These are phyloP conservation scores for Spinibarbus caldwelli DNA, from an alignment of 2,797 vertebrate species.

Conservation along the genomic window DNA sequence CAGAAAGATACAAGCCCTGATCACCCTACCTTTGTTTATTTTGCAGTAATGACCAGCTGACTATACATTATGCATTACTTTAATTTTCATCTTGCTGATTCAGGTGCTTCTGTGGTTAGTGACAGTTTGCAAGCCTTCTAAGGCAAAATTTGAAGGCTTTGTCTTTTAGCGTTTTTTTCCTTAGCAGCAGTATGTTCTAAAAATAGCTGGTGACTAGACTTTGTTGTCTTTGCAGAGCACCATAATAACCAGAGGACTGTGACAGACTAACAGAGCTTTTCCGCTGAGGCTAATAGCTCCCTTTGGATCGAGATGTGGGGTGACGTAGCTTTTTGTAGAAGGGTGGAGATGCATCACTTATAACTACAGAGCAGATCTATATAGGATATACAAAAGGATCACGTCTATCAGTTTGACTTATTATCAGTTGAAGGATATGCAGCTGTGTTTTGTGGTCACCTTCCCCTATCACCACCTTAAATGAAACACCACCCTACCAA, in stretches of 20 bases:
- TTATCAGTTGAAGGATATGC: constrained; percentile 9
- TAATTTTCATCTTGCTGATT: not conserved
- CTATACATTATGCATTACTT: not conserved
- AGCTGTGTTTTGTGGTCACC: constrained; percentile 43
- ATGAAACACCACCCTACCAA: constrained; percentile 65
- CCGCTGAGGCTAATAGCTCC: too few relatives aligned
- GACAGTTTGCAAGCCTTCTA: not conserved
- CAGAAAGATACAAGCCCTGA: too few relatives aligned
- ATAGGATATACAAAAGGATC: not conserved
- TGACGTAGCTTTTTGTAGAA: not conserved
- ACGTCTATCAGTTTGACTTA: not conserved
- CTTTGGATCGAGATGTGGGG: constrained; percentile 1
- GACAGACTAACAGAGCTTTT: too few relatives aligned
- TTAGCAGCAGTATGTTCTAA: constrained; percentile 27
- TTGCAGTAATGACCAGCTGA: not conserved
- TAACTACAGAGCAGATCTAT: not conserved
- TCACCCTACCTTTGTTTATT: too few relatives aligned
- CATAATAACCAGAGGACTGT: too few relatives aligned
- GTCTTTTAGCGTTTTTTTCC: not conserved
- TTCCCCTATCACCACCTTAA: constrained; percentile 68
- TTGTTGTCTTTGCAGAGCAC: not conserved
- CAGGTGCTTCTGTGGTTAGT: not conserved
- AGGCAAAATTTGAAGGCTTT: not conserved
- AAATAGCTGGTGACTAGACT: constrained; percentile 38
- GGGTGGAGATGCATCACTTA: not conserved